Base-by-base conservation (phyloP, 2,797 vertebrate genomes). In the Hoplostethus atlanticus region DNA sequence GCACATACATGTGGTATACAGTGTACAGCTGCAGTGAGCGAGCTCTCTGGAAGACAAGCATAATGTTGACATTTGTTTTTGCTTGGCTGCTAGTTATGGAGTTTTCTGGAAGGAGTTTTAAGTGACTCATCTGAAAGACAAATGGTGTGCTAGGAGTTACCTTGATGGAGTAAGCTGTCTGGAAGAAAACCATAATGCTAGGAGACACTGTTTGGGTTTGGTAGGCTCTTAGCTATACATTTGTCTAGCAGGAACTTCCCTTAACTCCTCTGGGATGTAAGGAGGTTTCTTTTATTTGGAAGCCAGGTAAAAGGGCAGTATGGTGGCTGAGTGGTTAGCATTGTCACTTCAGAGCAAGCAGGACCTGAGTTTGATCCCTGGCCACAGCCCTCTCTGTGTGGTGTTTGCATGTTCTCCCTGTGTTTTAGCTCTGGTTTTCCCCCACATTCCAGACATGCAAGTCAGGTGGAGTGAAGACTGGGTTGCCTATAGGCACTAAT, bases 151-250 rank as follows among this genome's bases (percentile, higher is more conserved):
- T 31, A 17, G 11, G 59, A 34, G 7, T 59, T 15, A 75, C 77
- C 66, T 67, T 73, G 66, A 83, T 77, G 71, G 51, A 68, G 73
- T 83, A 84, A 87, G 81, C 77, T 62, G 46, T 75, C 2, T 21
- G 21, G 21, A 21, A 21, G 21, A 21, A 21, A 21, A 21, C 21
- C 21, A 21, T 21, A 21, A 21, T 21, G 21, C 21, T 21, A 21
- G 21, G 21, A 21, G 21, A 21, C 21, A 21, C 21, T 21, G 21
- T 21, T 21, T 44, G 40, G 80, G 85, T 81, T 63, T 72, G 58
- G 77, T 77, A 57, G 7, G 76, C 74, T 81, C 85, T 77, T 73
- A 84, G 73, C 66, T 77, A 53, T 58, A 65, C 59, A 84, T 85
- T 73, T 80, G 69, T 80, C 48, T 2, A 31, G 13, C 75, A 87